phyloP scores from a whole-genome alignment of 2,888 invertebrate genomes.

The Pocota personata region DNA sequence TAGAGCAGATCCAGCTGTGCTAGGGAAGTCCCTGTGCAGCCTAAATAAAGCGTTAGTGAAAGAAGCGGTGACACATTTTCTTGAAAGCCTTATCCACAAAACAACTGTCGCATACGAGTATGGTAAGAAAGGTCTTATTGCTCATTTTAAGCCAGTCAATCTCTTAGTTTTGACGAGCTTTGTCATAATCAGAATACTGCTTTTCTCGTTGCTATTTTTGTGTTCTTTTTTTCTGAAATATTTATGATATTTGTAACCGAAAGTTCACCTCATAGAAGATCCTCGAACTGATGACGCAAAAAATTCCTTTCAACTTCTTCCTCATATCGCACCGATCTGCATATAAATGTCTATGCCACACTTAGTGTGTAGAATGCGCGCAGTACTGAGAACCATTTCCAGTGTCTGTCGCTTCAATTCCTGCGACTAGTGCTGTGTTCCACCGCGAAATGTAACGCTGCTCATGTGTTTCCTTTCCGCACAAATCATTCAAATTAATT shows the following conservation, averaged over 20 bases:
- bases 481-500: constrained; percentile 73
- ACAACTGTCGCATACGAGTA: too few species aligned
- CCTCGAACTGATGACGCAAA: not conserved
- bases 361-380: constrained; percentile 21
- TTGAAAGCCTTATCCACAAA: too few species aligned
- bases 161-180: too few species aligned
- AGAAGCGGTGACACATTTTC: too few species aligned
- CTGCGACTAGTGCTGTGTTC: constrained; percentile 16
- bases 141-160: too few species aligned
- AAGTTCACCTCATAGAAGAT: not conserved
- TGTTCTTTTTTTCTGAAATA: not conserved
- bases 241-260: not conserved
- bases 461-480: constrained; percentile 44
- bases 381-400: constrained; percentile 10
- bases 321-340: constrained; percentile 49
- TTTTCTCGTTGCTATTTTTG: too few species aligned
- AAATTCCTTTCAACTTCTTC: constrained; percentile 31
- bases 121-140: too few species aligned
- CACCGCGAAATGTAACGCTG: constrained; percentile 34
- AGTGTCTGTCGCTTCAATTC: constrained; percentile 1
- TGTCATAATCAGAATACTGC: too few species aligned
- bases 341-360: constrained; percentile 51
- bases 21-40: too few species aligned
- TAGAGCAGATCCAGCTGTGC: too few species aligned
- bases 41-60: too few species aligned